Conservation (phyloP, 2,888 invertebrate species). For the Hypomecis punctinalis region DNA sequence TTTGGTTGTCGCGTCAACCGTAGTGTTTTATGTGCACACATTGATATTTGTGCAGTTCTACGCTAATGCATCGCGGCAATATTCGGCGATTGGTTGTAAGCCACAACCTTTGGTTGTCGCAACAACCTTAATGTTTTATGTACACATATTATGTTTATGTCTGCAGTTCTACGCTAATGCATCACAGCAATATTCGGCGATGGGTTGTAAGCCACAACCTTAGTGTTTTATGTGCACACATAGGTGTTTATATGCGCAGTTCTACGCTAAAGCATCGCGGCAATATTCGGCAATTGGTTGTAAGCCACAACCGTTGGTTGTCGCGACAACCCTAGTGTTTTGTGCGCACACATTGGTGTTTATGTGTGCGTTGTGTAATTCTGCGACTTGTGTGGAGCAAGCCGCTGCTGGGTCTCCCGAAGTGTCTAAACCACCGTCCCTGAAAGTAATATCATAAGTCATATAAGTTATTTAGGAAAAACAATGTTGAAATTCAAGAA, state of each 20-base stretch:
- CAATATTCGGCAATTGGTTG: conserved; percentile 80
- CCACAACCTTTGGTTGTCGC: conserved; percentile 13
- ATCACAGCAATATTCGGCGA: too few species aligned
- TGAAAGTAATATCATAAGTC: conserved; percentile 53
- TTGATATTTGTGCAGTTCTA: not conserved
- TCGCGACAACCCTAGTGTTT: conserved; percentile 17
- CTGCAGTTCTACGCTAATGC: conserved; percentile 59
- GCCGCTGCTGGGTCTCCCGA: conserved; percentile 87
- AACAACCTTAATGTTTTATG: conserved; percentile 13
- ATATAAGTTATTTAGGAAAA: too few species aligned
- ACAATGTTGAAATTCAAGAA: too few species aligned
- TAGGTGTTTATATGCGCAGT: not conserved
- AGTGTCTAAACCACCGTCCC: conserved; percentile 75
- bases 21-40: too few species aligned
- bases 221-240: too few species aligned
- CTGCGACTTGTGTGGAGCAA: conserved; percentile 85
- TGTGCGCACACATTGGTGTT: conserved; percentile 8
- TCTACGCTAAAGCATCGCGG: not conserved
- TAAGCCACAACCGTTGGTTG: conserved; percentile 11
- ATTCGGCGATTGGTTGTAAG: conserved; percentile 80
- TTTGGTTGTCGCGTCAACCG: conserved; percentile 9
- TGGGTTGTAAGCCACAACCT: too few species aligned
- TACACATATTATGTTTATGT: conserved; percentile 54
- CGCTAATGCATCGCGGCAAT: conserved; percentile 10
- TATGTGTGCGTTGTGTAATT: conserved; percentile 86